Conservation (phyloP, 2,888 invertebrate species). For the Coelinius sp. region DNA sequence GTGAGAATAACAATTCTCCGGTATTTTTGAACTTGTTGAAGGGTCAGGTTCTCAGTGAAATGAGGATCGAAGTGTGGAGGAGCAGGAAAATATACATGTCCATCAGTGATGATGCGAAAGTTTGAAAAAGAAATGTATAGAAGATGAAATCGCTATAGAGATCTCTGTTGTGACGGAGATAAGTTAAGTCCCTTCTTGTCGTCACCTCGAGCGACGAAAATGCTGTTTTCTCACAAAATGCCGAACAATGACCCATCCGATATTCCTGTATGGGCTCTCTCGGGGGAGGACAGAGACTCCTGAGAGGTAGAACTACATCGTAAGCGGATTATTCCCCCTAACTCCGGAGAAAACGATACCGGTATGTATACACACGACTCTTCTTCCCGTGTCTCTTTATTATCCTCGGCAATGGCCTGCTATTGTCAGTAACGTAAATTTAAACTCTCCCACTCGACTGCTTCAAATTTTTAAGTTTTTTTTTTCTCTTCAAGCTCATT, state of each 20-base stretch:
- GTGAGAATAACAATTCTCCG: no score
- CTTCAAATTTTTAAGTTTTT: constrained; percentile 22
- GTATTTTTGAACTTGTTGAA: background rate
- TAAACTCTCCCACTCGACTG: constrained; percentile 22
- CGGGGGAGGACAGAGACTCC: constrained; percentile 14
- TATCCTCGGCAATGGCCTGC: constrained; percentile 7
- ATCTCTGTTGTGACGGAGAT: constrained; percentile 63
- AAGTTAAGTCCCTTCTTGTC: constrained; percentile 69
- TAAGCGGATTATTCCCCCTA: constrained; percentile 23
- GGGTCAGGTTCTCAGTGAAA: constrained; percentile 6
- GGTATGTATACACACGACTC: constrained; percentile 45
- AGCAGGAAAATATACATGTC: constrained; percentile 11
- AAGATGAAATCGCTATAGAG: constrained; percentile 31
- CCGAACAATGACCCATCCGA: constrained; percentile 63
- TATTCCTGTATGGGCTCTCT: constrained; percentile 15
- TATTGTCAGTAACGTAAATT: constrained; percentile 22
- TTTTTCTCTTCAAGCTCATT: constrained; percentile 27
- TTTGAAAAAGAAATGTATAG: background rate
- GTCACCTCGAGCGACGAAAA: constrained; percentile 70
- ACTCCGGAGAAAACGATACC: constrained; percentile 31
- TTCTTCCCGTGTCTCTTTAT: constrained; percentile 53
- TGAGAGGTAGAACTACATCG: constrained; percentile 3
- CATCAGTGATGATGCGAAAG: background rate
- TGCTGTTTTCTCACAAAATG: constrained; percentile 70
- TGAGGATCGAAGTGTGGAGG: constrained; percentile 21